phyloP scores from a whole-genome alignment of 2,113 vertebrate species.

The Heterochromis multidens region DNA sequence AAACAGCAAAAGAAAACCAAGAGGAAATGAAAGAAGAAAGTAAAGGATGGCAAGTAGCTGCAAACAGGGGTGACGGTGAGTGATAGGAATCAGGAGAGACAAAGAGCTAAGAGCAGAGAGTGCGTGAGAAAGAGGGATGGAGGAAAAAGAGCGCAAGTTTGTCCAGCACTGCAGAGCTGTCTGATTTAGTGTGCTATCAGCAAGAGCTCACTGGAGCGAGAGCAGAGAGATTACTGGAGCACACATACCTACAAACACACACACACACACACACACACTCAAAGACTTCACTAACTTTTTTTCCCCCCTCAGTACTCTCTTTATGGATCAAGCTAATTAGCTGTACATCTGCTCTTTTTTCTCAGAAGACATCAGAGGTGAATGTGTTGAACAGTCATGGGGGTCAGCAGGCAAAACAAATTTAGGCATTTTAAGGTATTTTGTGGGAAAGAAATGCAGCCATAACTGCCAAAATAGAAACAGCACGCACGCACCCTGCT shows the following conservation, averaged over 20 bases:
- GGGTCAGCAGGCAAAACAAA: conserved; percentile 11
- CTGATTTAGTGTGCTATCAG: conserved; percentile 67
- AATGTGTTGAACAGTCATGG: not conserved
- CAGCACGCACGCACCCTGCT: conserved; percentile 16
- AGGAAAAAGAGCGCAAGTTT: conserved; percentile 17
- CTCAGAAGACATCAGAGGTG: conserved; percentile 22
- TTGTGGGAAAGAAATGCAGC: conserved; percentile 13
- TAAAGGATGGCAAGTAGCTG: not conserved
- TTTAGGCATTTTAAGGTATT: conserved; percentile 29
- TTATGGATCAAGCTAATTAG: conserved; percentile 4
- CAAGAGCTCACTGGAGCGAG: conserved; percentile 57
- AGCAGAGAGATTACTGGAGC: conserved; percentile 44
- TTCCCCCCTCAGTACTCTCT: not conserved
- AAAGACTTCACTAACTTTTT: conserved; percentile 2
- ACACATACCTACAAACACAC: not conserved
- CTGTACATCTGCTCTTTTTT: not conserved
- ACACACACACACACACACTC: not conserved
- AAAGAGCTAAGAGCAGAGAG: not conserved
- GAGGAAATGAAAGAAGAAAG: not conserved
- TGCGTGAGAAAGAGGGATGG: not conserved
- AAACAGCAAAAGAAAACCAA: not conserved
- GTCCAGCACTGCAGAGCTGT: conserved; percentile 58
- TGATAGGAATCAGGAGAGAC: conserved; percentile 8
- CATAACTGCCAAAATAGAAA: conserved; percentile 52
- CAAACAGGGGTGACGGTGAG: not conserved